Base-by-base conservation (phyloP, 1,140 invertebrate genomes). In the Drosophila malerkotliana region DNA sequence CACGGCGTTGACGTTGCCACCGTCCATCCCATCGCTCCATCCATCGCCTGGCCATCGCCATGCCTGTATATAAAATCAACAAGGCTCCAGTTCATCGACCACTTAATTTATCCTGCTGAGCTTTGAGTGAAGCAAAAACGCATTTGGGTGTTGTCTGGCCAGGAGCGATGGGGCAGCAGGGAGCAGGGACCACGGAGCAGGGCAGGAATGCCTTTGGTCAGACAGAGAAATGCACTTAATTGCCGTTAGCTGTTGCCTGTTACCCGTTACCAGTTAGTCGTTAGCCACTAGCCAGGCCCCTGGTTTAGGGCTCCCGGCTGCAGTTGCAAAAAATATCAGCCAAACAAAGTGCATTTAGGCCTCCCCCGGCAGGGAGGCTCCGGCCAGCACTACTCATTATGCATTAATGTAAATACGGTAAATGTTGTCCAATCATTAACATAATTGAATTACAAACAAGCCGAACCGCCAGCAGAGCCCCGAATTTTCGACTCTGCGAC, bases 351-450 rank as follows among this genome's bases (percentile, higher is more conserved):
- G 59, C 72, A 76, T 80, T 85, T 72, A 71, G 74, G 59, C 73
- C 41, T 39, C 18, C 55, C 10, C 32, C 14, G 49, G 24, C 14
- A 21, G 21, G 21, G 21, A 21, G 21, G 51, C 34, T 44, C 48
- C 53, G 14, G 24, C 21, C 34, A 37, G 34, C 34, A 37, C 32
- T 83, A 89, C 90, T 91, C 89, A 91, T 91, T 91, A 91, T 91
- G 90, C 89, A 91, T 91, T 91, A 90, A 91, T 91, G 90, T 91
- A 91, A 91, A 91, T 91, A 91, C 90, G 81, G 84, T 90, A 91
- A 91, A 91, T 91, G 90, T 91, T 91, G 90, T 91, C 82, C 90
- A 91, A 91, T 91, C 90, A 91, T 91, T 91, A 91, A 91, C 90
- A 91, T 91, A 91, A 91, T 91, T 91, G 89, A 91, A 91, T 91